Evolutionary conservation across 2,797 vertebrate species (phyloP).

Genomic region (Lithobates pipiens): DNA sequence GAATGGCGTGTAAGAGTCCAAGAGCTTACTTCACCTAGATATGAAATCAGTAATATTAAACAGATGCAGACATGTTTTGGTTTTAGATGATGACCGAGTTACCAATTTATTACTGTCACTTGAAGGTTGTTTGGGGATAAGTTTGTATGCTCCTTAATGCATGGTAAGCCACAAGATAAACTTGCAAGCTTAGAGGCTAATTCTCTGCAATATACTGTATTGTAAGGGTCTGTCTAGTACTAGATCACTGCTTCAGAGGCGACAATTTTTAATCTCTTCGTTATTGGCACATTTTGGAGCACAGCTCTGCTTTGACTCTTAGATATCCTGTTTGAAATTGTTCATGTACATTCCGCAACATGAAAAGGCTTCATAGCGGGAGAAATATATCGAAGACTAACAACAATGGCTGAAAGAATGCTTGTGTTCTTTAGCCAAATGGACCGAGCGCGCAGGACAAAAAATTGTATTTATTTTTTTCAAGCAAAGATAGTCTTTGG

Average conservation of each 20-base stretch:
- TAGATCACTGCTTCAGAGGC: background rate
- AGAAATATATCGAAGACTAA: slow-evolving; percentile 25
- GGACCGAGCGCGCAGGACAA: background rate
- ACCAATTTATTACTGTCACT: slow-evolving; percentile 51
- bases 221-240: background rate
- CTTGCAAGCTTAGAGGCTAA: background rate
- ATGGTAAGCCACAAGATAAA: slow-evolving; percentile 24
- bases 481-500: slow-evolving; percentile 32
- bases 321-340: slow-evolving; percentile 38
- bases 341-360: slow-evolving; percentile 16
- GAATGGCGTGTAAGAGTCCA: slow-evolving; percentile 13
- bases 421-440: slow-evolving; percentile 47
- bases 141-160: slow-evolving; percentile 14
- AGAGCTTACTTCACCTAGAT: slow-evolving; percentile 50
- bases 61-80: slow-evolving; percentile 48
- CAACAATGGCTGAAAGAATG: slow-evolving; percentile 39
- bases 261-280: slow-evolving; percentile 1
- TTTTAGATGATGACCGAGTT: slow-evolving; percentile 37
- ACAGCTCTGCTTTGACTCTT: slow-evolving; percentile 19
- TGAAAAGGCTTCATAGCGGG: slow-evolving; percentile 1
- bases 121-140: slow-evolving; percentile 53
- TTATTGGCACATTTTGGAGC: slow-evolving; percentile 1
- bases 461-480: no score
- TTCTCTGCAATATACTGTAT: background rate
- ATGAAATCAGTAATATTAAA: slow-evolving; percentile 57